Conservation (phyloP, 2,113 vertebrate genomes). For the Oreochromis tanganicae region DNA sequence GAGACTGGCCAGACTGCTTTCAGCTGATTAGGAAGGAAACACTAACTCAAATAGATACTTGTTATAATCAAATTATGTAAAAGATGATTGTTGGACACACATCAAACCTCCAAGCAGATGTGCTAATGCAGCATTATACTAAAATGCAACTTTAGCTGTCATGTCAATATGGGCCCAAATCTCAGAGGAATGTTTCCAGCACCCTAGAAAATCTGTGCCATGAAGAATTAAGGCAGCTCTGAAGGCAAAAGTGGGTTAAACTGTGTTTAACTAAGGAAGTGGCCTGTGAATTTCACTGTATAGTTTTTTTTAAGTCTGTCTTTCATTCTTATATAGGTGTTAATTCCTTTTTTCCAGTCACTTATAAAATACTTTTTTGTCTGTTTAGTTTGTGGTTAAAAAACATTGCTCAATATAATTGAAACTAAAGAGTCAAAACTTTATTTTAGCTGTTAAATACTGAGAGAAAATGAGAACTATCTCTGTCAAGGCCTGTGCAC, state of each 20-base stretch:
- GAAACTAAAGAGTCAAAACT: background rate
- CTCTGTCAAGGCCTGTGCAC: rapidly evolving
- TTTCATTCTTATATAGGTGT: background rate
- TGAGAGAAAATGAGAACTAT: background rate
- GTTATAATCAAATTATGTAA: background rate
- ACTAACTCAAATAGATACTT: background rate
- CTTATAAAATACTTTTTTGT: background rate
- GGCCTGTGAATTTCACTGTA: background rate
- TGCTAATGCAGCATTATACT: background rate
- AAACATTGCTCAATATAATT: background rate
- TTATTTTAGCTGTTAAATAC: background rate
- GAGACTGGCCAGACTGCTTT: background rate
- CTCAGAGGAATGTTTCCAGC: background rate
- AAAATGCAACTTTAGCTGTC: background rate
- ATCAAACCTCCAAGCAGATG: background rate
- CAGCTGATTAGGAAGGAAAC: background rate
- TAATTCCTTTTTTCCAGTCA: background rate
- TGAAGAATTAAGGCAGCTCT: background rate
- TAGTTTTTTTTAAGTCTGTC: background rate
- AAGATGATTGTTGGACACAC: background rate
- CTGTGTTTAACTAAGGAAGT: background rate
- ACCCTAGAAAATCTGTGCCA: background rate
- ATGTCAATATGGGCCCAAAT: rapidly evolving
- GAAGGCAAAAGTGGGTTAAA: background rate
- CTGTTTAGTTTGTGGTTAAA: background rate